Evolutionary conservation across 35 echinoderm and acorn worm genomes (phyloP).

Genomic region (Heliocidaris tuberculata): DNA sequence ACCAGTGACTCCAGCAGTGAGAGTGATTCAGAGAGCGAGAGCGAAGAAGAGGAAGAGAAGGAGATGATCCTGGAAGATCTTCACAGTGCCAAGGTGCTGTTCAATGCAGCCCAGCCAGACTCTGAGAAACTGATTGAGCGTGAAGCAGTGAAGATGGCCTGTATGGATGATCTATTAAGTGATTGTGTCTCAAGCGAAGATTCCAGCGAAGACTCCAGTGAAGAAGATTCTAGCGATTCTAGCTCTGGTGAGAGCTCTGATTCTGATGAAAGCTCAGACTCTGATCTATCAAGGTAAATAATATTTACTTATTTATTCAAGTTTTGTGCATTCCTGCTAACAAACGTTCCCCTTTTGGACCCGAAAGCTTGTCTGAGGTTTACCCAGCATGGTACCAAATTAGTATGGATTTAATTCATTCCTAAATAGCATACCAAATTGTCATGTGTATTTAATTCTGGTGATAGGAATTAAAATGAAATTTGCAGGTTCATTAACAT

Average conservation of each 20-base stretch:
- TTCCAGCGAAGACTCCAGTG: background rate
- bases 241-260: conserved; percentile 33
- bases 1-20: background rate
- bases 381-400: no score
- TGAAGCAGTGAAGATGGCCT: conserved; percentile 27
- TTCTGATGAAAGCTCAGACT: conserved; percentile 30
- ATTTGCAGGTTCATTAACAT: background rate
- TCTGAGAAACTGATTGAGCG: conserved; percentile 34
- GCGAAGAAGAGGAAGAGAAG: conserved; percentile 24
- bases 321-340: no score
- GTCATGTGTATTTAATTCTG: background rate
- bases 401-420: no score
- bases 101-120: conserved; percentile 36
- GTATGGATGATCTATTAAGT: conserved; percentile 24
- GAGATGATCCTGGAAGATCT: background rate
- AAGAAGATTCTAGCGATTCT: background rate
- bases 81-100: conserved; percentile 6
- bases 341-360: no score
- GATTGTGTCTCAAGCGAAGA: conserved; percentile 35
- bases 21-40: background rate
- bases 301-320: no score
- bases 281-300: conserved; percentile 35
- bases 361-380: no score
- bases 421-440: no score
- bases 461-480: background rate